Conservation (phyloP, 2,113 vertebrate species). For the Amazona guildingii region DNA sequence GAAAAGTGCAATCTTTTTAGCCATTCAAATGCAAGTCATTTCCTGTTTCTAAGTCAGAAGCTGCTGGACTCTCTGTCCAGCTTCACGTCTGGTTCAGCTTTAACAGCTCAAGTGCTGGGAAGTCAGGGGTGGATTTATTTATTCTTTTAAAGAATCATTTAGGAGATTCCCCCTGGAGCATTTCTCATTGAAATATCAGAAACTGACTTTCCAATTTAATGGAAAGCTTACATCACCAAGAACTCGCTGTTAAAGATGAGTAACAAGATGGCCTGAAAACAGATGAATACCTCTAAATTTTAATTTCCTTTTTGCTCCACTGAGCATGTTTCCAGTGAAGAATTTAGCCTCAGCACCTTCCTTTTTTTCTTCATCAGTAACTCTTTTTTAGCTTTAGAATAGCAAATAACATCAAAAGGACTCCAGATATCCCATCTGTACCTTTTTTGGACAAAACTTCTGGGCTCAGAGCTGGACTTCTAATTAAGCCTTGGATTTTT, state of each 20-base stretch:
- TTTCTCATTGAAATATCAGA: background rate
- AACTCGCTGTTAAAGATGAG: background rate
- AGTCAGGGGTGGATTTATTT: background rate
- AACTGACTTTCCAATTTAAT: background rate
- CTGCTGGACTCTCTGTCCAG: background rate
- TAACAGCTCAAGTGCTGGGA: background rate
- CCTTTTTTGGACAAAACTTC: background rate
- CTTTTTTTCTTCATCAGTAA: background rate
- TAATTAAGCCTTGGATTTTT: background rate
- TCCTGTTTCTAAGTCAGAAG: background rate
- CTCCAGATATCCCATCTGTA: background rate
- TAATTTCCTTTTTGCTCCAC: background rate
- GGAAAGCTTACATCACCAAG: background rate
- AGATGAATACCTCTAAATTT: background rate
- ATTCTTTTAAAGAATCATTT: background rate
- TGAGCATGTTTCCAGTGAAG: background rate
- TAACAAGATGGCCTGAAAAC: background rate
- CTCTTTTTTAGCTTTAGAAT: background rate
- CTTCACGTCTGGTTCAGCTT: background rate
- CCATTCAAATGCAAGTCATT: background rate
- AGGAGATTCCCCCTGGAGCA: background rate
- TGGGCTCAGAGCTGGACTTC: background rate
- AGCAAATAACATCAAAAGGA: background rate
- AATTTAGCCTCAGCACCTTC: background rate
- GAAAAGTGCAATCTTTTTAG: background rate